Evolutionary conservation across 1,140 invertebrate genomes (phyloP).

Genomic region (Lepidostoma basale): DNA sequence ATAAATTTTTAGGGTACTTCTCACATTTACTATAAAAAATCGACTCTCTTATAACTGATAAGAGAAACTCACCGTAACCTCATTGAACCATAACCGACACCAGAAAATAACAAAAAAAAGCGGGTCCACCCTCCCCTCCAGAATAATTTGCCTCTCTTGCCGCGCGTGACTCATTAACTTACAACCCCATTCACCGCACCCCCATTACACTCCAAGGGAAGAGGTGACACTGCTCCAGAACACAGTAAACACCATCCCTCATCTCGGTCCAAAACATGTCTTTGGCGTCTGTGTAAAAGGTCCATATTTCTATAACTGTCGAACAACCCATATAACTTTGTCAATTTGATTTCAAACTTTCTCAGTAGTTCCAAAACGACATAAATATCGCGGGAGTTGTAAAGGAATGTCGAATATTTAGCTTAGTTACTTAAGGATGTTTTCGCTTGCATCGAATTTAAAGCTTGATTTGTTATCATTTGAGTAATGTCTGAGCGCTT

Average conservation of each 20-base stretch:
- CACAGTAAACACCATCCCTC: constrained; percentile 16
- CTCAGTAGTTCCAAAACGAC: constrained; percentile 2
- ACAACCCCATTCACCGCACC: constrained; percentile 42
- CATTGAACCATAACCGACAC: constrained; percentile 44
- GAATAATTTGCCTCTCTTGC: constrained; percentile 37
- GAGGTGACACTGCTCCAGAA: constrained; percentile 17
- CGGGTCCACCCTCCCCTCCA: constrained; percentile 23
- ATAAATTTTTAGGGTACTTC: too few species aligned
- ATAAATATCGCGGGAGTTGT: constrained; percentile 6
- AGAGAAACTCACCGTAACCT: constrained; percentile 28
- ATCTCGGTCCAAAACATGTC: constrained; percentile 24
- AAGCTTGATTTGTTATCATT: not conserved
- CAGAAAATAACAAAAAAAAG: constrained; percentile 45
- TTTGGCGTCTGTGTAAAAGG: constrained; percentile 17
- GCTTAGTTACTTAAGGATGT: too few species aligned
- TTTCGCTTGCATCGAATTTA: not conserved
- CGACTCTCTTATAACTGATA: too few species aligned
- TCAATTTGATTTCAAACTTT: not conserved
- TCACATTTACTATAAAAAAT: too few species aligned
- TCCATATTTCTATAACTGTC: constrained; percentile 1
- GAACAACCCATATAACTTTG: not conserved
- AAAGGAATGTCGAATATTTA: too few species aligned
- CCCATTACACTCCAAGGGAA: constrained; percentile 26
- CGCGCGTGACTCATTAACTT: constrained; percentile 47
- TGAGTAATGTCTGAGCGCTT: constrained; percentile 14